A percentile compares a stretch with the other conserved stretches of the same genome.
These are phyloP conservation scores for Rallus crepitans DNA, from an alignment of 2,797 vertebrate species.

Conservation along the genomic window DNA sequence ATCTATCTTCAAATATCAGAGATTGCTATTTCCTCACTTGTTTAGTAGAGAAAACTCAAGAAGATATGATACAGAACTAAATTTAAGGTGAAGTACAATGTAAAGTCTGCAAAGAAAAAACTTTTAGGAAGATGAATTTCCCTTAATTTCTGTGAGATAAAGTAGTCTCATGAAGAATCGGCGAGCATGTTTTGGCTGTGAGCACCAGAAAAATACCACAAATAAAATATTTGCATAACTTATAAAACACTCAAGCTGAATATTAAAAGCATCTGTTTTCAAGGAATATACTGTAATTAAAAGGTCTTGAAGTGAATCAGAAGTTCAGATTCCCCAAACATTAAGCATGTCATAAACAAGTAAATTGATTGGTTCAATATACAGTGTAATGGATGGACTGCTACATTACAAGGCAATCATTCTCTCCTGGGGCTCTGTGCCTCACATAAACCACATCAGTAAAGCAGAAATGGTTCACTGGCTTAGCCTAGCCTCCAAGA, in stretches of 20 bases:
- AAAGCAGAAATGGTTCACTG: slow-evolving; percentile 51
- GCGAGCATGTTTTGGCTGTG: slow-evolving; percentile 65
- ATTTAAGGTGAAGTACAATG: not conserved
- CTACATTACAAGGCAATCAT: slow-evolving; percentile 46
- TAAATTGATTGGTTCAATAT: slow-evolving; percentile 62
- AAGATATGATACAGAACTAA: not conserved
- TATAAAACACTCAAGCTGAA: slow-evolving; percentile 71
- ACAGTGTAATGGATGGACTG: slow-evolving; percentile 49
- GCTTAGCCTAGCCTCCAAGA: slow-evolving; percentile 31
- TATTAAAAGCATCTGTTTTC: slow-evolving; percentile 79
- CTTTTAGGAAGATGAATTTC: slow-evolving; percentile 29
- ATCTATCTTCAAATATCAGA: not conserved
- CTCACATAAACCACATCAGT: slow-evolving; percentile 47
- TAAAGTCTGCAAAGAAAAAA: not conserved
- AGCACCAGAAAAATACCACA: slow-evolving; percentile 72
- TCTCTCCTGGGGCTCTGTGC: slow-evolving; percentile 19
- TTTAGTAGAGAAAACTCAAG: not conserved
- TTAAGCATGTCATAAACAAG: slow-evolving; percentile 67
- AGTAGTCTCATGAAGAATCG: slow-evolving; percentile 65
- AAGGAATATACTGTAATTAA: slow-evolving; percentile 74
- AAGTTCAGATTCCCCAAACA: slow-evolving; percentile 68
- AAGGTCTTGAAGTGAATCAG: slow-evolving; percentile 73
- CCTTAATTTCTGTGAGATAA: slow-evolving; percentile 51
- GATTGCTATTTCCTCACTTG: not conserved
- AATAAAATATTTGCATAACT: slow-evolving; percentile 78